Base-by-base conservation (phyloP, 2,113 vertebrate genomes). In the Myiozetetes cayanensis region DNA sequence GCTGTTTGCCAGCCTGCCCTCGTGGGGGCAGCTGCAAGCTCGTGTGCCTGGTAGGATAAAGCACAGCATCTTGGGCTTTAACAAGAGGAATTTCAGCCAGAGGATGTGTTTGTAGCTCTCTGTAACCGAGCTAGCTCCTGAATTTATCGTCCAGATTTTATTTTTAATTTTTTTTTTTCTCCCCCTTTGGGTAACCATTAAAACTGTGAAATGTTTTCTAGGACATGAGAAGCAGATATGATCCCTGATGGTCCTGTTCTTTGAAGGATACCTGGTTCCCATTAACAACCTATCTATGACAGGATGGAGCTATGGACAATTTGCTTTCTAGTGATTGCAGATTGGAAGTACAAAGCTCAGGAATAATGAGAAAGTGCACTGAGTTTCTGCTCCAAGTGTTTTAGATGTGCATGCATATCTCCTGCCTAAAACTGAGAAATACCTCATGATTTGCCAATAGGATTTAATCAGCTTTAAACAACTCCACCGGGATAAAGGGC, bases 201-300 rank as follows among this genome's bases (percentile, higher is more conserved):
- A 93, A 94, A 66, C 74, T 79, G 78, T 14, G 58, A 91, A 93
- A 87, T 70, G 65, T 70, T 95, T 95, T 95, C 89, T 90, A 81
- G 91, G 92, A 83, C 95, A 89, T 85, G 85, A 85, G 92, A 90
- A 96, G 85, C 93, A 93, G 84, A 87, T 86, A 90, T 0, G 33
- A 80, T 76, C 58, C 91, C 72, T 93, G 68, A 66, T 84, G 74
- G 78, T 80, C 62, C 58, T 61, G 18, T 53, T 80, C 71, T 93
- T 97, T 96, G 91, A 56, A 87, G 63, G 83, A 81, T 96, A 96
- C 90, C 96, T 97, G 96, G 90, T 96, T 97, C 84, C 87, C 81
- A 96, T 97, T 96, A 97, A 93, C 93, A 97, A 56, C 59, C 65
- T 91, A 27, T 4, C 3, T 74, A 78, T 78, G 75, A 59, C 28